Evolutionary conservation across 2,113 vertebrate species (phyloP).

Genomic region (Papio anubis): DNA sequence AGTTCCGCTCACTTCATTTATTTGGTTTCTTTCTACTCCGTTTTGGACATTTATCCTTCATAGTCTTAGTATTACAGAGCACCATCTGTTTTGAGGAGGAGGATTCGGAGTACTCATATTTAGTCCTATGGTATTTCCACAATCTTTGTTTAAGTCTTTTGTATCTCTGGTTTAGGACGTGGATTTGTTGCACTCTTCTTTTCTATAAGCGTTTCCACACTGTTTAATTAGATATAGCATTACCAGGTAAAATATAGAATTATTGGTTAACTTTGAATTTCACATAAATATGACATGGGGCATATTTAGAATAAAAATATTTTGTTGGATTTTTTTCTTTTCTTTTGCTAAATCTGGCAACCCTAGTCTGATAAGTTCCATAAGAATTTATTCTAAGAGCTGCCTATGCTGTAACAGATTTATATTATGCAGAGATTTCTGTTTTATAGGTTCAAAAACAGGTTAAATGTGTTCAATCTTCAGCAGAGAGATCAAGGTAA

Average conservation of each 20-base stretch:
- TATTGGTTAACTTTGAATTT: background rate
- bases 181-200: background rate
- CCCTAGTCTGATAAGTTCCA: background rate
- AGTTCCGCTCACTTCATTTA: background rate
- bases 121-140: background rate
- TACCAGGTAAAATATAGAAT: background rate
- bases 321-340: background rate
- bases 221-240: background rate
- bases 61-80: background rate
- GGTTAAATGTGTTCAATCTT: background rate
- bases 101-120: background rate
- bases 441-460: background rate
- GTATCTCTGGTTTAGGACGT: background rate
- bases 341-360: background rate
- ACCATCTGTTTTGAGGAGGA: background rate
- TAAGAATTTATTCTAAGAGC: background rate
- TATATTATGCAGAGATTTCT: background rate
- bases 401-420: background rate
- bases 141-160: background rate
- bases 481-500: background rate
- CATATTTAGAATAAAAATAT: background rate
- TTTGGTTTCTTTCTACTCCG: background rate
- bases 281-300: background rate
- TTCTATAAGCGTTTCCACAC: background rate
- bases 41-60: background rate